phyloP scores from a whole-genome alignment of 2,113 vertebrate genomes.

The Xenopus borealis region DNA sequence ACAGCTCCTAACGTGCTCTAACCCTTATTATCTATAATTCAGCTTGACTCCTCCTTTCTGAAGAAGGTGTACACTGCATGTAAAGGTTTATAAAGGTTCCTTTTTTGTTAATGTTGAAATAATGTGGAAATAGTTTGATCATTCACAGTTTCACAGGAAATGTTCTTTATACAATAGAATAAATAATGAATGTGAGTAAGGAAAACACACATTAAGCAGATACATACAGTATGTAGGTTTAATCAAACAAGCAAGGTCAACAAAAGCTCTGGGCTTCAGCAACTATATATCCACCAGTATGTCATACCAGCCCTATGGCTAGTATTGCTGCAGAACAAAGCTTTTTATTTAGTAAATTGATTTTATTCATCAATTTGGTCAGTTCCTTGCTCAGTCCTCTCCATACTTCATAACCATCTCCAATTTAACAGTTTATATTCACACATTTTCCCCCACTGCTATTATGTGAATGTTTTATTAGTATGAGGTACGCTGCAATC shows the following conservation, averaged over 20 bases:
- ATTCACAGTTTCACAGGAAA: too few species aligned
- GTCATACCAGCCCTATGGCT: conserved; percentile 33
- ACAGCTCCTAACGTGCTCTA: too few species aligned
- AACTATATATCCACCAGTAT: conserved; percentile 11
- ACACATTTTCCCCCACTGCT: conserved; percentile 9
- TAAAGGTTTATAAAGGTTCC: too few species aligned
- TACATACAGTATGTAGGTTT: neutral
- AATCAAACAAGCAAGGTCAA: conserved; percentile 21
- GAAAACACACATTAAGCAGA: neutral
- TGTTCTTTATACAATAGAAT: neutral
- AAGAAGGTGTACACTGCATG: too few species aligned
- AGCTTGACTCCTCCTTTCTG: too few species aligned
- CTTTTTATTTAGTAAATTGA: conserved; percentile 40
- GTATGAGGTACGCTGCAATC: neutral
- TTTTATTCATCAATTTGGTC: conserved; percentile 21
- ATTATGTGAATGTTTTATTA: conserved; percentile 7
- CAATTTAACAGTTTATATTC: conserved; percentile 19
- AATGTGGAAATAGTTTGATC: too few species aligned
- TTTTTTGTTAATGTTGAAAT: too few species aligned
- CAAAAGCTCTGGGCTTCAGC: conserved; percentile 1
- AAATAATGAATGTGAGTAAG: neutral
- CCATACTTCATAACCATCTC: neutral
- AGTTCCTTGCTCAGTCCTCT: conserved; percentile 14
- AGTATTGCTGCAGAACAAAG: conserved; percentile 28
- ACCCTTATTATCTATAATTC: too few species aligned